These are phyloP conservation scores for Apodemia hepburni DNA, from an alignment of 2,888 invertebrate genomes.

Conservation along the genomic window DNA sequence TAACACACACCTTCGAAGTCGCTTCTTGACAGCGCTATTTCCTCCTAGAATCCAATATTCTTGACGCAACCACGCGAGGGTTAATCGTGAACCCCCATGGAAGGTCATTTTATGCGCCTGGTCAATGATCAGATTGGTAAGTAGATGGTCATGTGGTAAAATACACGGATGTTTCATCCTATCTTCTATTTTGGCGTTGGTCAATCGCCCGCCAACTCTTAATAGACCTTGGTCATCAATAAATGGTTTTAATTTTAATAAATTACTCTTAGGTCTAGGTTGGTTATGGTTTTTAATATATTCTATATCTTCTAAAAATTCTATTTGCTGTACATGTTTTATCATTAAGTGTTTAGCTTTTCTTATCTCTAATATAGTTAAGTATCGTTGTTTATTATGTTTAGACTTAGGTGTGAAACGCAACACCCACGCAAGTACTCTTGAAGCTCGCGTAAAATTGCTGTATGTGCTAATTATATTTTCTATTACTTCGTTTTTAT, in stretches of 20 bases:
- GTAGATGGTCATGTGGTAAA: constrained; percentile 19
- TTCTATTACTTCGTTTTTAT: too few species aligned
- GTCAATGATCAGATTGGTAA: constrained; percentile 24
- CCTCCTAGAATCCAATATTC: constrained; percentile 26
- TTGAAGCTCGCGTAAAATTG: too few species aligned
- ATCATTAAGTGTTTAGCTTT: too few species aligned
- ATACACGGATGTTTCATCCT: constrained; percentile 25
- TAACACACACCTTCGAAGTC: too few species aligned
- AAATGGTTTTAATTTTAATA: constrained; percentile 21
- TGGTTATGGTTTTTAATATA: constrained; percentile 15
- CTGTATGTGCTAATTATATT: too few species aligned
- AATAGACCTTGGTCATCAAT: constrained; percentile 22
- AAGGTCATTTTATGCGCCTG: constrained; percentile 26
- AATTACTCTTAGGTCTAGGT: constrained; percentile 14
- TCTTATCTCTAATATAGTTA: too few species aligned
- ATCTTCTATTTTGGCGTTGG: constrained; percentile 18
- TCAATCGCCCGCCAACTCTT: constrained; percentile 24
- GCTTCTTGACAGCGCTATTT: constrained; percentile 27
- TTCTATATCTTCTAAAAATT: constrained; percentile 16
- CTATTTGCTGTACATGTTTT: too few species aligned
- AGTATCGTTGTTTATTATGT: too few species aligned
- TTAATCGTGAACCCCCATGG: constrained; percentile 27
- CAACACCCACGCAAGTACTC: too few species aligned
- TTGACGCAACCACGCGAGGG: constrained; percentile 22
- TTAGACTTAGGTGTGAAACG: too few species aligned